Base-by-base conservation (phyloP, 2,113 vertebrate species). In the Sylvia atricapilla region DNA sequence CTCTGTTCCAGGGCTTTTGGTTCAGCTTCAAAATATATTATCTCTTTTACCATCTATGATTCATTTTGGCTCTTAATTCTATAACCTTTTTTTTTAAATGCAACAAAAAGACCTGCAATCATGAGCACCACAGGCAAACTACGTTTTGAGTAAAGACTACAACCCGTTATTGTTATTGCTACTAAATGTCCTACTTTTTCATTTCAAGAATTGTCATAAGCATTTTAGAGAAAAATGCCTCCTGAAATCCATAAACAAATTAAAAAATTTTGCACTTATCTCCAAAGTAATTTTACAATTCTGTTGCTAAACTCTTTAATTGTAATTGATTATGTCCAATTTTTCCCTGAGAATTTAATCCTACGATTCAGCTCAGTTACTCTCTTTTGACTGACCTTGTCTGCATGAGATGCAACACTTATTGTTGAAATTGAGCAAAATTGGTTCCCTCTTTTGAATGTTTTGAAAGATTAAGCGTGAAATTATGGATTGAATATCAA, bases 201-300 rank as follows among this genome's bases (percentile, higher is more conserved):
- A 94, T 93, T 95, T 41, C 33, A 92, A 96, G 66, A 63, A 95
- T 56, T 82, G 64, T 84, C 84, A 88, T n/a, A 90, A 47, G 30
- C 28, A 83, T 84, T 90, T 94, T 91, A 94, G 35, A 84, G 25
- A 85, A 96, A 96, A 69, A 91, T 52, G 31, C 35, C 75, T 96
- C 90, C 47, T 50, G 39, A 93, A 95, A 95, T 94, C 63, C 63
- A 93, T 95, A 96, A 96, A 94, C 86, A 97, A 97, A 95, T 93
- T 80, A 93, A 21, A 21, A 95, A 66, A 94, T 91, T 89, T 94
- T 97, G 69, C 67, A 95, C 62, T 93, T 83, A 58, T 60, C 39
- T 87, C 47, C 47, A 23, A 94, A 94, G 92, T 87, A 64, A 89
- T 96, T 96, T 94, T 77, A 62, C 21, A 4, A 90, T 59, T 96